Evolutionary conservation across 2,888 invertebrate species (phyloP).

Genomic region (Leptura quadrifasciata): DNA sequence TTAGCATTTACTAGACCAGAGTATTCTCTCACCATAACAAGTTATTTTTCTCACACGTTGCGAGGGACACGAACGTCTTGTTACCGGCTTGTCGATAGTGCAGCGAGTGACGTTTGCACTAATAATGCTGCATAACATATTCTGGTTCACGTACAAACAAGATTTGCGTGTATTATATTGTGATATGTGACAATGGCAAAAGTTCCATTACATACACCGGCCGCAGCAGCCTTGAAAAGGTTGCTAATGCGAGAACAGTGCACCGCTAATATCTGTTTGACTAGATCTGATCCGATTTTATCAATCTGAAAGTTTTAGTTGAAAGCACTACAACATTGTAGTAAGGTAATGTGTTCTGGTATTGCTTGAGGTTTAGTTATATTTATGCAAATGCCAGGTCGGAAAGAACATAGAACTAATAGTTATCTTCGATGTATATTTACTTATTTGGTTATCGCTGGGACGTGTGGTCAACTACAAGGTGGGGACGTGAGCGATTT

Average conservation of each 20-base stretch:
- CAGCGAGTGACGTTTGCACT: constrained; percentile 43
- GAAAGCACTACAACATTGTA: background rate
- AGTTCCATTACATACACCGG: background rate
- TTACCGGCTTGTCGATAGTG: constrained; percentile 42
- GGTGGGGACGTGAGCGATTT: background rate
- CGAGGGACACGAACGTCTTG: constrained; percentile 43
- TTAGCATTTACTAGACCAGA: background rate
- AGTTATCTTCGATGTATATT: background rate
- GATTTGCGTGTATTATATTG: constrained; percentile 38
- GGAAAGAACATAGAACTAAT: background rate
- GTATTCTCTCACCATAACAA: constrained; percentile 34
- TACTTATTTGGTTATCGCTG: background rate
- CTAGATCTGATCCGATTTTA: background rate
- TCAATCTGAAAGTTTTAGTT: background rate
- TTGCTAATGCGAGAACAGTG: background rate
- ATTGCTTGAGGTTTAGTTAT: background rate
- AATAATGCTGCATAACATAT: constrained; percentile 44
- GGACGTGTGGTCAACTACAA: background rate
- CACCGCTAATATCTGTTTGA: constrained; percentile 2
- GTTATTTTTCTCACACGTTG: constrained; percentile 40
- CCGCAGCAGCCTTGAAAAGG: background rate
- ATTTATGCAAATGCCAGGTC: background rate
- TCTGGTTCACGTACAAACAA: constrained; percentile 37
- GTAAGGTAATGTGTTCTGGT: background rate
- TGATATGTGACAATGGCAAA: constrained; percentile 33